These are phyloP conservation scores for Neosalanx taihuensis DNA, from an alignment of 2,797 vertebrate genomes.

Conservation along the genomic window DNA sequence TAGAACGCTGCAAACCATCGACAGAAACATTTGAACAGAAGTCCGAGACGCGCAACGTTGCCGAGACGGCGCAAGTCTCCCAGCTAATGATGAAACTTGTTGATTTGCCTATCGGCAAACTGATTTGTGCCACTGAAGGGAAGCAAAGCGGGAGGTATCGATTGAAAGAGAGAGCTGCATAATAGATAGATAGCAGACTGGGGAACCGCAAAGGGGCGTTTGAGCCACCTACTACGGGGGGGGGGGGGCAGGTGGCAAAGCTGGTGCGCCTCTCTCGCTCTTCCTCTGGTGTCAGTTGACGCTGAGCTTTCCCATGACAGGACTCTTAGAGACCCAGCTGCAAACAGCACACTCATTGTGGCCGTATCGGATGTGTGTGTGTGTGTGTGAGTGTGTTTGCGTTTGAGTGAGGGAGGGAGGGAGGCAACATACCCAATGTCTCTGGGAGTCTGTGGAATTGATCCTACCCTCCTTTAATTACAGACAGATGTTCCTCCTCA, in stretches of 20 bases:
- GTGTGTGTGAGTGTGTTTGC: slow-evolving; percentile 16
- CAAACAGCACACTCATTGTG: background rate
- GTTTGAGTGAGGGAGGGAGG: background rate
- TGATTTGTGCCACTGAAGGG: slow-evolving; percentile 47
- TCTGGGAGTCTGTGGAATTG: slow-evolving; percentile 34
- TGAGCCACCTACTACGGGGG: background rate
- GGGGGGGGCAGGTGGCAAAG: too few relatives aligned
- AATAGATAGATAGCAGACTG: background rate
- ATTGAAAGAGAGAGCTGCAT: slow-evolving; percentile 40
- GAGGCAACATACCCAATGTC: too few relatives aligned
- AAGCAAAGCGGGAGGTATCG: slow-evolving; percentile 56
- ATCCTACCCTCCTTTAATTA: slow-evolving; percentile 50
- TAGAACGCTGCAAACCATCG: background rate
- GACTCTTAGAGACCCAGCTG: background rate
- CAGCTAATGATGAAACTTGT: slow-evolving; percentile 53
- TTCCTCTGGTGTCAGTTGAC: background rate
- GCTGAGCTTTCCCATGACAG: background rate
- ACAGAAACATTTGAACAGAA: too few relatives aligned
- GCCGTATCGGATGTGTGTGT: slow-evolving; percentile 11
- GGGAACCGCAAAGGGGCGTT: background rate
- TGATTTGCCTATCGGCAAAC: slow-evolving; percentile 54
- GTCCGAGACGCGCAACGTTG: background rate
- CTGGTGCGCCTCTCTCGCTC: background rate
- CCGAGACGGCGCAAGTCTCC: slow-evolving; percentile 17
- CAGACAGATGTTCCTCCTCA: slow-evolving; percentile 54